Evolutionary conservation across 2,797 vertebrate genomes (phyloP).

Genomic region (Xenopus petersii): DNA sequence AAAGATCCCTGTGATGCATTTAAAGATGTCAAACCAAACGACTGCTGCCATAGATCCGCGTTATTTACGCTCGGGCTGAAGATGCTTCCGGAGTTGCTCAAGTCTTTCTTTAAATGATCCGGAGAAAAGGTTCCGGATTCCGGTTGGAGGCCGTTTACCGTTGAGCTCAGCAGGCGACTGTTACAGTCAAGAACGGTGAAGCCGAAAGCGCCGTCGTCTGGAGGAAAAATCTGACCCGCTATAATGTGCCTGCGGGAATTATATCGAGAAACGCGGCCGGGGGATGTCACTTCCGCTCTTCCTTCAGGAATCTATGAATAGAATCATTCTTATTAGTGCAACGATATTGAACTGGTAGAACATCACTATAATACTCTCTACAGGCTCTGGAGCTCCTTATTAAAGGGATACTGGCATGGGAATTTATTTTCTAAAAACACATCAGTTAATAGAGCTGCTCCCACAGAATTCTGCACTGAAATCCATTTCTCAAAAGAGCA

Average conservation of each 20-base stretch:
- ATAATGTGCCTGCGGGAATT: constrained; percentile 53
- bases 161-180: constrained; percentile 49
- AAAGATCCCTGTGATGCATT: too few relatives aligned
- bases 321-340: background rate
- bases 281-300: constrained; percentile 43
- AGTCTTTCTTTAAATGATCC: constrained; percentile 51
- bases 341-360: too few relatives aligned
- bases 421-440: too few relatives aligned
- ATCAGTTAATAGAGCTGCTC: too few relatives aligned
- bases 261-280: constrained; percentile 51
- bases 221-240: constrained; percentile 67
- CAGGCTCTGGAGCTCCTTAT: too few relatives aligned
- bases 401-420: too few relatives aligned
- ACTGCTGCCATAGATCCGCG: constrained; percentile 60
- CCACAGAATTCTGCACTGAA: too few relatives aligned
- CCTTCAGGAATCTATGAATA: constrained; percentile 55
- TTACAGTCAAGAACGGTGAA: constrained; percentile 66
- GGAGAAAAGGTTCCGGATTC: constrained; percentile 24
- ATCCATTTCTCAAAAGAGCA: too few relatives aligned
- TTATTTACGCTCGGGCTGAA: constrained; percentile 45
- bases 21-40: constrained; percentile 61
- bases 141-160: constrained; percentile 32
- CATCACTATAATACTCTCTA: too few relatives aligned
- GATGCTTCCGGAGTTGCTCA: constrained; percentile 54
- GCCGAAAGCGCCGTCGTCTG: constrained; percentile 51